Percentiles rank a stretch among this genome's conserved stretches.
Evolutionary conservation across 2,797 vertebrate species (phyloP).

Genomic region (Tolypeutes matacus): DNA sequence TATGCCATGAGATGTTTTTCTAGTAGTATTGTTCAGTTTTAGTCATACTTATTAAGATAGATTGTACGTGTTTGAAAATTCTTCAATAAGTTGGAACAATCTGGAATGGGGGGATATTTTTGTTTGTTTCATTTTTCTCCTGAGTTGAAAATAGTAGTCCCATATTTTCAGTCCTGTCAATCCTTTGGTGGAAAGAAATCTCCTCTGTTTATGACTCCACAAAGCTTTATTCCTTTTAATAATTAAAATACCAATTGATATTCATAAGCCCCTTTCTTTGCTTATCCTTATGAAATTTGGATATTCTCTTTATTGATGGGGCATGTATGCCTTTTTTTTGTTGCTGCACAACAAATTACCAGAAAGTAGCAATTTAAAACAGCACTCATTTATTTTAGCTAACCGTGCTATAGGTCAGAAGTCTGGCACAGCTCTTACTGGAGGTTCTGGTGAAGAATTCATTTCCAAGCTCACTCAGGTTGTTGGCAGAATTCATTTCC

Average conservation of each 20-base stretch:
- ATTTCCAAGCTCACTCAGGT: neutral
- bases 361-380: slow-evolving; percentile 16
- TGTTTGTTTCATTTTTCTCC: slow-evolving; percentile 47
- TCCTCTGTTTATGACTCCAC: neutral
- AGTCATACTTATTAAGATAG: neutral
- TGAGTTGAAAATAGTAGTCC: slow-evolving; percentile 49
- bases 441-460: slow-evolving; percentile 20
- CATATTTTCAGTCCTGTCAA: neutral
- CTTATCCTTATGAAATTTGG: neutral
- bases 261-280: slow-evolving; percentile 3
- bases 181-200: neutral
- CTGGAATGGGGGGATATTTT: neutral
- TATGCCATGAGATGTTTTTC: neutral
- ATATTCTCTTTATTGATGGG: neutral
- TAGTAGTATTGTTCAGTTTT: slow-evolving; percentile 29
- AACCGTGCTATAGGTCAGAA: neutral
- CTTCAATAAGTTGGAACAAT: slow-evolving; percentile 3
- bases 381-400: slow-evolving; percentile 24
- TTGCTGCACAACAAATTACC: slow-evolving; percentile 14
- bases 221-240: slow-evolving; percentile 2
- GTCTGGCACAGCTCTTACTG: neutral
- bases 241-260: neutral
- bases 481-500: neutral
- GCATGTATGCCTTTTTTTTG: slow-evolving; percentile 3
- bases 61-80: neutral